Evolutionary conservation across 2,888 invertebrate genomes (phyloP).

Genomic region (Noctua comes): DNA sequence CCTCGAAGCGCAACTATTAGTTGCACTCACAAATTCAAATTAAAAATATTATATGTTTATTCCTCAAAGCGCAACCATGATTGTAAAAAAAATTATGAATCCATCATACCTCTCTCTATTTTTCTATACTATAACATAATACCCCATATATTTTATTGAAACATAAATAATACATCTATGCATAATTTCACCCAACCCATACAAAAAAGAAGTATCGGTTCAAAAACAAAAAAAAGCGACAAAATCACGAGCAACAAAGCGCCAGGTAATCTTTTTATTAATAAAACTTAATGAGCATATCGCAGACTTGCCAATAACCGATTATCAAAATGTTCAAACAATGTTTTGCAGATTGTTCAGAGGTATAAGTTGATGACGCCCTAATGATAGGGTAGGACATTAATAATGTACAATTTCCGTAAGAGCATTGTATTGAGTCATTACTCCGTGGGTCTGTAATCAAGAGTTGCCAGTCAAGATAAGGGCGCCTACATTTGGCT

Average conservation of each 20-base stretch:
- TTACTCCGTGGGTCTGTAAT: slow-evolving; percentile 77
- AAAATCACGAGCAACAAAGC: slow-evolving; percentile 35
- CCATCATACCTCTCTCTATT: no score
- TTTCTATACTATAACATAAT: no score
- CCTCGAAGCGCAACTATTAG: no score
- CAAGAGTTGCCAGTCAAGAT: slow-evolving; percentile 65
- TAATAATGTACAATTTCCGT: slow-evolving; percentile 83
- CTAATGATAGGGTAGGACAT: slow-evolving; percentile 80
- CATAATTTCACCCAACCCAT: slow-evolving; percentile 6
- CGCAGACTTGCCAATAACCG: slow-evolving; percentile 57
- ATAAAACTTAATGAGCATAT: slow-evolving; percentile 59
- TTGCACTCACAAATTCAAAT: no score
- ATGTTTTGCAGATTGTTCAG: slow-evolving; percentile 72
- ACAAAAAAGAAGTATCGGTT: slow-evolving; percentile 14
- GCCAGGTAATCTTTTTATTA: slow-evolving; percentile 40
- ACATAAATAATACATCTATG: neutral
- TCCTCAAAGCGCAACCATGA: no score
- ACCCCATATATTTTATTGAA: neutral
- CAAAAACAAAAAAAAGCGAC: slow-evolving; percentile 38
- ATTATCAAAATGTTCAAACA: slow-evolving; percentile 65
- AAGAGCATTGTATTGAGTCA: slow-evolving; percentile 87
- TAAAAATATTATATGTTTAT: no score
- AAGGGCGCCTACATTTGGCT: slow-evolving; percentile 37
- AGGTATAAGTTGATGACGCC: slow-evolving; percentile 74
- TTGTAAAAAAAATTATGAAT: no score